Evolutionary conservation across 1,140 invertebrate genomes (phyloP), one percentile per base, ranked within the genome.

Genomic region (Papilio glaucus): DNA sequence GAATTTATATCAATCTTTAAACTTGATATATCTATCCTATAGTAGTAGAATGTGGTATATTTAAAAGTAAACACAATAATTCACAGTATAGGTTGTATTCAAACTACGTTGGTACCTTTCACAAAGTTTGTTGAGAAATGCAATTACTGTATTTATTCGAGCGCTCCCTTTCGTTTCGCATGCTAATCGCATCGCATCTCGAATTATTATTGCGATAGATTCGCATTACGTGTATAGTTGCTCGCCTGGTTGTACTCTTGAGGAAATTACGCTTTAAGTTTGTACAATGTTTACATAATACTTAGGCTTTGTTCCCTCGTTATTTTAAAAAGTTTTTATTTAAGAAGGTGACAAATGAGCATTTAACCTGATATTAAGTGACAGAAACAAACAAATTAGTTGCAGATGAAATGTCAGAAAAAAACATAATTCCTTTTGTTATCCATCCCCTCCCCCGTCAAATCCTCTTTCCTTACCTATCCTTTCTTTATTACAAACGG

Each of bases 161-260:
- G 49, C 49, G 49, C 49, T 18, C 42, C 42, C 7, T 57, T 24
- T 57, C 18, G 21, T 57, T 57, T 57, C 49, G 49, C 49, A 26
- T 57, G 49, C 21, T 26, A 57, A 57, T 57, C 49, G 49, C 49
- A 57, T 57, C 21, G 21, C 45, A 49, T 49, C 45, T 49, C 10
- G 10, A 49, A 6, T 33, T 33, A 33, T 33, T 33, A 33, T 33
- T 33, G 29, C 29, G 29, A 33, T 33, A 33, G 29, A 33, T 33
- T 2, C 29, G 29, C 29, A 33, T 33, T 33, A 33, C 29, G 29
- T 33, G 29, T 33, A 6, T 33, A 24, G 21, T 57, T 33, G 29
- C 29, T 33, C 29, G 29, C 45, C n/a, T 10, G 4, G 45, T 49
- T 49, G 24, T 45, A 45, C 24, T 57, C 0, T 21, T 26, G 49